Base-by-base conservation (phyloP, 2,888 invertebrate species). In the Panopea generosa region DNA sequence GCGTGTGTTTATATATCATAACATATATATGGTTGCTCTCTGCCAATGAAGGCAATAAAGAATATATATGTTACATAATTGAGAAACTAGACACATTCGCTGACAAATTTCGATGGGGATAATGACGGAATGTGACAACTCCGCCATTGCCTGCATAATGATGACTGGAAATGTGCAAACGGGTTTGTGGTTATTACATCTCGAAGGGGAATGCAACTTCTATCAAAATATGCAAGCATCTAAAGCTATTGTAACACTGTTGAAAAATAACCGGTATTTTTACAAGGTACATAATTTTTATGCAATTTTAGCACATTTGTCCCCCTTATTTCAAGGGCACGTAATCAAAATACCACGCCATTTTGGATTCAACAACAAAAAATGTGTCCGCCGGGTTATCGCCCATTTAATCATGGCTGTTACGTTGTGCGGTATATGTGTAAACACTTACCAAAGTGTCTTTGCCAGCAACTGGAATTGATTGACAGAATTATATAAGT, bases 251-350 rank as follows among this genome's bases (percentile, higher is more conserved):
- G n/a, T 40, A 11, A 7, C 9, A 1, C 55, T 45, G 22, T 70
- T 57, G n/a, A 43, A 62, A 16, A 18, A 47, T 43, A 33, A 63
- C 70, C 72, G 62, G 68, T 61, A 47, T 67, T 61, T 67, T 63
- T 71, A 67, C 80, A 80, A 62, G 80, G 76, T 80, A 72, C 80
- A 55, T 80, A 80, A 80, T 80, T 80, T 80, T 77, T 73, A 59
- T 77, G 80, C 80, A 80, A 73, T 81, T 73, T 67, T 53, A 71
- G 77, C 60, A 69, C 81, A 59, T 66, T 82, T 82, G 82, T 82
- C 82, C 78, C 82, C 82, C 82, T 82, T 82, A 56, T 66, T 72
- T 82, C 82, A 82, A 82, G 82, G 82, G 82, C 82, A 82, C 74
- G 81, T 81, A 81, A 81, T 75, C 72, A 77, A 60, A 52, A 59